Conservation (phyloP, 2,888 invertebrate genomes). For the Lithosia quadra region DNA sequence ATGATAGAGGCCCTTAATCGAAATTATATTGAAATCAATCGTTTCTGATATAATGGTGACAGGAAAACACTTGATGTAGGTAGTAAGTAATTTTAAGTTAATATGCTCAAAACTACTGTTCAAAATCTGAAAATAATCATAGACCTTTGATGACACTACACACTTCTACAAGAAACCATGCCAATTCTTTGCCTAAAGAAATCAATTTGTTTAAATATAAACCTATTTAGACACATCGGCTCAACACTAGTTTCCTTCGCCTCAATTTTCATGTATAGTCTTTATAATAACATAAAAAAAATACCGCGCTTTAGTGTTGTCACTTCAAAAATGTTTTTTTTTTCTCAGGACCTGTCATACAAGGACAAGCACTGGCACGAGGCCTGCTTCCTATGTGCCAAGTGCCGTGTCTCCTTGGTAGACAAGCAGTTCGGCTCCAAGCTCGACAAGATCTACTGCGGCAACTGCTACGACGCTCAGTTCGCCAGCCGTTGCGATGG, state of each 20-base stretch:
- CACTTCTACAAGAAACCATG: no score
- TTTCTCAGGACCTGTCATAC: slow-evolving; percentile 97
- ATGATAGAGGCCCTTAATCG: not conserved
- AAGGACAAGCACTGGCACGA: slow-evolving; percentile 99
- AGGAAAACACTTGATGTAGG: no score
- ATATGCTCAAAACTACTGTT: no score
- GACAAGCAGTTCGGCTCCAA: slow-evolving; percentile 99
- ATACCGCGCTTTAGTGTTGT: not conserved
- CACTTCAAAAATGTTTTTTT: slow-evolving; percentile 5
- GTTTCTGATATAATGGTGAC: not conserved
- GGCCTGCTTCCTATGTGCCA: slow-evolving; percentile 99
- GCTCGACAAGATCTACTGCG: slow-evolving; percentile 99
- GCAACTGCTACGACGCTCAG: slow-evolving; percentile 99
- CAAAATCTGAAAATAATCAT: no score
- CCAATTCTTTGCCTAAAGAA: no score
- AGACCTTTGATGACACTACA: no score
- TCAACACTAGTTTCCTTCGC: not conserved
- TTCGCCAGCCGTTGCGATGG: slow-evolving; percentile 99
- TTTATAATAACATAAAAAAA: not conserved
- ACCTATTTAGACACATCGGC: not conserved
- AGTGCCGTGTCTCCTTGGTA: slow-evolving; percentile 98
- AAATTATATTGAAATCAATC: not conserved
- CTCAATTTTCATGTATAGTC: not conserved
- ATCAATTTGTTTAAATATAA: no score
- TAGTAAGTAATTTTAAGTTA: no score